Base-by-base conservation (phyloP, 2,113 vertebrate genomes). In the Anser cygnoides region DNA sequence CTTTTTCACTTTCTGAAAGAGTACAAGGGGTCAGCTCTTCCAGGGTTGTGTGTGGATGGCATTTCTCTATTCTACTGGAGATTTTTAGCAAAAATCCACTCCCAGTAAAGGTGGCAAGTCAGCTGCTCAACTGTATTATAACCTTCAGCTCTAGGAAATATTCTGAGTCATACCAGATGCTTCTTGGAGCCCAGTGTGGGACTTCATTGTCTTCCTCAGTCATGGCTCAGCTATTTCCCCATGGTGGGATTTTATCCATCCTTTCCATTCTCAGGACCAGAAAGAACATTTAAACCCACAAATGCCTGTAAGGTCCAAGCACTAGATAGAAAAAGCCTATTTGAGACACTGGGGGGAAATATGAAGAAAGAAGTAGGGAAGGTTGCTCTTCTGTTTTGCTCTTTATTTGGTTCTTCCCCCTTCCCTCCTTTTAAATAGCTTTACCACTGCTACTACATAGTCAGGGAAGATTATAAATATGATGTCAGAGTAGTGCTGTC, bases 201-300 rank as follows among this genome's bases (percentile, higher is more conserved):
- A 87, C 86, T 89, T 92, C 76, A 87, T 92, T 96, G 93, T 95
- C 93, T 87, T 95, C 91, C 58, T 95, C 93, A 89, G 83, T 78
- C 74, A 81, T 85, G 37, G 93, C 88, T 96, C 83, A 93, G 83
- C 68, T 94, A 75, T 90, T 95, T 93, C 89, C 89, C 92, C 35
- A 35, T 0, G 14, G 63, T 88, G 55, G 26, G 39, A 73, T 74
- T 95, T 95, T 87, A 87, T 79, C 78, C 81, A 93, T 11, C 31
- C 58, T 93, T 97, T 89, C 83, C 72, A 57, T 94, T 93, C 71
- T 89, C 46, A 74, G 81, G 79, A 87, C 33, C 61, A 89, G 75
- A 80, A 91, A 59, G 43, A 78, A 65, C 37, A 68, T 83, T 90
- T 95, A 90, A 94, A 91, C 75, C 17, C 46, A 83, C 76, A 96